Percentiles rank a stretch among this genome's conserved stretches.
phyloP scores from a whole-genome alignment of 2,888 invertebrate species.

The Thymelicus lineola region DNA sequence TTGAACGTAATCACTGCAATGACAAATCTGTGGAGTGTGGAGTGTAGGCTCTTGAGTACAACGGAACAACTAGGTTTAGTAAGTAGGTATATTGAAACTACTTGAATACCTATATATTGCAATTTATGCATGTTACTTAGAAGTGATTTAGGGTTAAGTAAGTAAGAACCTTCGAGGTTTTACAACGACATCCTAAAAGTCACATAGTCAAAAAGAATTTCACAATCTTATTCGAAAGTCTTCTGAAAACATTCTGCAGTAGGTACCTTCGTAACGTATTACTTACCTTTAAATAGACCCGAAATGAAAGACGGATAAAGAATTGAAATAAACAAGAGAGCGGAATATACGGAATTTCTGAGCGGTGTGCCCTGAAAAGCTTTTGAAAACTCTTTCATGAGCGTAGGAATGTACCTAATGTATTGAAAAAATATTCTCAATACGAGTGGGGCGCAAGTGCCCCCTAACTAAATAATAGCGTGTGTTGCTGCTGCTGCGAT shows the following conservation, averaged over 20 bases:
- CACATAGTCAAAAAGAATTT: not conserved
- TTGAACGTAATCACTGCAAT: not conserved
- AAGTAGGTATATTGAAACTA: no score
- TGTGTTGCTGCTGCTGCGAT: conserved; percentile 18
- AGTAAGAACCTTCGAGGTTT: no score
- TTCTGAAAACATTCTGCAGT: not conserved
- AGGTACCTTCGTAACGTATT: not conserved
- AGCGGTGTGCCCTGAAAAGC: conserved; percentile 14
- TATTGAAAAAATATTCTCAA: conserved; percentile 27
- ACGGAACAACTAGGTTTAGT: no score
- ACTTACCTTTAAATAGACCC: not conserved
- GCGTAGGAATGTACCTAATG: conserved; percentile 18
- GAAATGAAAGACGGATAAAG: not conserved
- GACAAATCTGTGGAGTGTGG: not conserved
- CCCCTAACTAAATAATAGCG: conserved; percentile 18
- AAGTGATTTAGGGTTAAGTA: no score
- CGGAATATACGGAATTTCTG: not conserved
- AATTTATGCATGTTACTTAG: no score
- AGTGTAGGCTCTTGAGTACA: not conserved
- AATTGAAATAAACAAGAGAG: conserved; percentile 8
- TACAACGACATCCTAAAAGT: no score
- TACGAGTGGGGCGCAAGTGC: conserved; percentile 16
- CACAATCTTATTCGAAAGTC: not conserved
- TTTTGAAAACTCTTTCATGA: conserved; percentile 17
- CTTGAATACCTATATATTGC: no score